These are phyloP conservation scores for Osmerus eperlanus DNA, from an alignment of 2,113 vertebrate species.

Conservation along the genomic window DNA sequence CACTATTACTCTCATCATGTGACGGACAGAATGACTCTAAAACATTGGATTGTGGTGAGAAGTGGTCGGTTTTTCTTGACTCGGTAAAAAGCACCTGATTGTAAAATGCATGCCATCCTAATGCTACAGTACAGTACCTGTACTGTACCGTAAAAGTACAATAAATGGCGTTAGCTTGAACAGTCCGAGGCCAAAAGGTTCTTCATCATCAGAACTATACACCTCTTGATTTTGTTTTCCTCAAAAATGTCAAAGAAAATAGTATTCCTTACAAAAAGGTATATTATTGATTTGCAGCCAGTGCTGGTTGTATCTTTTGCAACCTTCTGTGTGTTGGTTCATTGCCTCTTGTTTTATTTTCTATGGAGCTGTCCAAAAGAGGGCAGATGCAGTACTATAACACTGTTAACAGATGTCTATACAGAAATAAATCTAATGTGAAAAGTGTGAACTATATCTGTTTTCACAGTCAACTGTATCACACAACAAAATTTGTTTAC, in stretches of 20 bases:
- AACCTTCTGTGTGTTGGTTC: conserved; percentile 69
- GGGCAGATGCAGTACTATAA: conserved; percentile 81
- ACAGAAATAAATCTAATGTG: conserved; percentile 88
- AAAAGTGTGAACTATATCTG: conserved; percentile 90
- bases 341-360: conserved; percentile 72
- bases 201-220: conserved; percentile 44
- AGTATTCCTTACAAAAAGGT: conserved; percentile 33
- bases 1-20: conserved; percentile 56
- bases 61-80: conserved; percentile 55
- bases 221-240: conserved; percentile 17
- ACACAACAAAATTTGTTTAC: conserved; percentile 93
- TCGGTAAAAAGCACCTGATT: conserved; percentile 69
- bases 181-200: conserved; percentile 51
- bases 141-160: conserved; percentile 39
- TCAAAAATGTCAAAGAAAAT: conserved; percentile 28
- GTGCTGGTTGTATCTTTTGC: conserved; percentile 65
- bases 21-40: conserved; percentile 54
- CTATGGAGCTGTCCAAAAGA: conserved; percentile 78
- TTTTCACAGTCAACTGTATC: conserved; percentile 96
- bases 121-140: conserved; percentile 45
- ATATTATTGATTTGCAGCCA: conserved; percentile 54
- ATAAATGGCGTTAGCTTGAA: conserved; percentile 54
- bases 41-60: conserved; percentile 52
- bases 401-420: conserved; percentile 88
- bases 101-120: conserved; percentile 75